Base-by-base conservation (phyloP, 1,140 invertebrate genomes). In the Diachasmimorpha longicaudata region DNA sequence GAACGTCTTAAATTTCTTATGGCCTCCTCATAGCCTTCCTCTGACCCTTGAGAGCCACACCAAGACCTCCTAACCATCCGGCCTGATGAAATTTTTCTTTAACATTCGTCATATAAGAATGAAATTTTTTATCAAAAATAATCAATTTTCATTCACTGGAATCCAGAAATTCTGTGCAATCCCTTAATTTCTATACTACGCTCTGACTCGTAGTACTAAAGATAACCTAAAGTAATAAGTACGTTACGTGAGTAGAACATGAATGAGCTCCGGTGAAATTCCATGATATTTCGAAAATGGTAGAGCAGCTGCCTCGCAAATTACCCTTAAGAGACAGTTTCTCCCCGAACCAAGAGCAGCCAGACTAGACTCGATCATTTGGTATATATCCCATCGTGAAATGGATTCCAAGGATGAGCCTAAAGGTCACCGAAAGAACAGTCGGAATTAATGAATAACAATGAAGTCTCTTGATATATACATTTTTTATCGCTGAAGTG, bases 241-340 rank as follows among this genome's bases (percentile, higher is more conserved):
- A 70, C 13, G 83, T 89, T 85, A 88, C 87, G 93, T 93, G 79
- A 95, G 90, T 76, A 95, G 83, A 78, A 93, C 90, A 82, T 94
- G 93, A 25, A 94, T 85, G 76, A 95, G 88, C 89, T 95, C 92
- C n/a, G 91, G 92, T 77, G 93, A 85, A 70, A 95, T 88, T 19
- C 93, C 93, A 79, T 91, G 90, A 78, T 91, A 89, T 81, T 90
- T 89, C 76, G 90, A 90, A 76, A 95, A 92, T 74, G 93, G 93
- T 37, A 91, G 89, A 78, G 92, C 91, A 0, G 93, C 92, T 0
- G 91, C 91, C 87, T 95, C 94, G 82, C 94, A 95, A 82, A 95
- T 93, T 77, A 92, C 92, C 82, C 92, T 91, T 52, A 95, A 89
- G 66, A 95, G 89, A 85, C 94, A 95, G 76, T 91, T 89, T 78